Conservation (phyloP, 2,113 vertebrate species). For the Xenotilapia longispinis region DNA sequence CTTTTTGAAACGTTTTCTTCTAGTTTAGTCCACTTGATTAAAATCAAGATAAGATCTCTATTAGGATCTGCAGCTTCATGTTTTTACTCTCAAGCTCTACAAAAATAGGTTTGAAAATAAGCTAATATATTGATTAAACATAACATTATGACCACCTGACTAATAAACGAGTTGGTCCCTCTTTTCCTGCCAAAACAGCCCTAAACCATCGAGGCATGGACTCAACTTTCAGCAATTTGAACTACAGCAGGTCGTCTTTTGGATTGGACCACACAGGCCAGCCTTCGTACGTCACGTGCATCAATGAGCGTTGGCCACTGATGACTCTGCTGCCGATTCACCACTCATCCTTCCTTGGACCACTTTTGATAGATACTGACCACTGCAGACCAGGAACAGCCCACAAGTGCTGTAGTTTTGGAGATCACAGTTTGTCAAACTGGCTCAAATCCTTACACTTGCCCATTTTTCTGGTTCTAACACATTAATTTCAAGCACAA, state of each 20-base stretch:
- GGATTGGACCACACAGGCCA: background rate
- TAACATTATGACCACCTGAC: background rate
- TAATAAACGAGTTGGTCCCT: background rate
- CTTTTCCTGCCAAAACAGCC: background rate
- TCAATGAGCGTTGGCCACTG: background rate
- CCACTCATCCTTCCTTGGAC: background rate
- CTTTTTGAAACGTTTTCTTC: background rate
- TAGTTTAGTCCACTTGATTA: background rate
- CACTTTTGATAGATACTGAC: background rate
- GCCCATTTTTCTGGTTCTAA: background rate
- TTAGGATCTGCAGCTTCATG: background rate
- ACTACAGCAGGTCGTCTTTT: background rate
- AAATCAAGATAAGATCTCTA: background rate
- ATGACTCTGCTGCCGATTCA: background rate
- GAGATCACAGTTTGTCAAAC: background rate
- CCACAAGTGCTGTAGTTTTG: background rate
- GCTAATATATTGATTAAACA: background rate
- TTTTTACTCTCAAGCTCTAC: background rate
- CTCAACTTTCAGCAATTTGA: background rate
- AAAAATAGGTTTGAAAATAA: background rate
- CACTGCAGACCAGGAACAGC: background rate
- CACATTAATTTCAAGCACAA: background rate
- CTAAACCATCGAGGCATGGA: background rate
- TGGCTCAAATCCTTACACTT: background rate
- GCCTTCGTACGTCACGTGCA: accelerated